These are phyloP conservation scores for Drosophila paracracens DNA, from an alignment of 2,888 invertebrate genomes.

Conservation along the genomic window DNA sequence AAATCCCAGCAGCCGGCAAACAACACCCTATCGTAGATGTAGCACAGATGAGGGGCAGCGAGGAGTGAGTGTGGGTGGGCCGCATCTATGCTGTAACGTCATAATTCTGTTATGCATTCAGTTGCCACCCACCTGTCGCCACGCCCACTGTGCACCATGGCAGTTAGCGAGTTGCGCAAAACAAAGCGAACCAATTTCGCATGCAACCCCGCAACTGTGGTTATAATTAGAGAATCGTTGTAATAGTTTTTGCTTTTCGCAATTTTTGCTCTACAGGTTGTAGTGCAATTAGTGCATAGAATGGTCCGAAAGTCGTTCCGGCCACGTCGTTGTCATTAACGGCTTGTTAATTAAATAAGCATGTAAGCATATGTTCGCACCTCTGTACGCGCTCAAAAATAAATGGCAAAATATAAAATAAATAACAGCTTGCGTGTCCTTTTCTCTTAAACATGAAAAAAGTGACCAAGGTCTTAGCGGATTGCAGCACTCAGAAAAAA, in stretches of 20 bases:
- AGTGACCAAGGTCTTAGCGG: background rate
- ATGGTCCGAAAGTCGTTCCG: conserved; percentile 37
- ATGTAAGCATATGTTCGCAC: conserved; percentile 41
- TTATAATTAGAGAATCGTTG: conserved; percentile 32
- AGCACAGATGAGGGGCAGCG: background rate
- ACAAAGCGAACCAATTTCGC: conserved; percentile 49
- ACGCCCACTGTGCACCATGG: conserved; percentile 4
- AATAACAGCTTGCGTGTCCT: conserved; percentile 8
- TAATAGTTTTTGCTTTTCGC: conserved; percentile 38
- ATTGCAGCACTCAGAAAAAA: background rate
- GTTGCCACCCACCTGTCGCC: background rate
- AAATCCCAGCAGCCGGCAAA: conserved; percentile 65
- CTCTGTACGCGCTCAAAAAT: background rate
- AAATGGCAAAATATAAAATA: background rate
- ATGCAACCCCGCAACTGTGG: conserved; percentile 17
- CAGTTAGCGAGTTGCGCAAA: conserved; percentile 13
- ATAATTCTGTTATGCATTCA: conserved; percentile 51
- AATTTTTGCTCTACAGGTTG: conserved; percentile 68
- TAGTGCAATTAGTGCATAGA: conserved; percentile 68
- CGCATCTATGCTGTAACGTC: conserved; percentile 43
- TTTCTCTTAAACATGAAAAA: background rate
- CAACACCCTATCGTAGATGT: conserved; percentile 8
- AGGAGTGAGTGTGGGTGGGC: background rate
- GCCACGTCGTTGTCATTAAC: conserved; percentile 48
- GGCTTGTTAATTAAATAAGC: conserved; percentile 71